Percentiles rank a stretch among this genome's conserved stretches.
Evolutionary conservation across 1,140 invertebrate species (phyloP).

Genomic region (Drosophila takahashii): DNA sequence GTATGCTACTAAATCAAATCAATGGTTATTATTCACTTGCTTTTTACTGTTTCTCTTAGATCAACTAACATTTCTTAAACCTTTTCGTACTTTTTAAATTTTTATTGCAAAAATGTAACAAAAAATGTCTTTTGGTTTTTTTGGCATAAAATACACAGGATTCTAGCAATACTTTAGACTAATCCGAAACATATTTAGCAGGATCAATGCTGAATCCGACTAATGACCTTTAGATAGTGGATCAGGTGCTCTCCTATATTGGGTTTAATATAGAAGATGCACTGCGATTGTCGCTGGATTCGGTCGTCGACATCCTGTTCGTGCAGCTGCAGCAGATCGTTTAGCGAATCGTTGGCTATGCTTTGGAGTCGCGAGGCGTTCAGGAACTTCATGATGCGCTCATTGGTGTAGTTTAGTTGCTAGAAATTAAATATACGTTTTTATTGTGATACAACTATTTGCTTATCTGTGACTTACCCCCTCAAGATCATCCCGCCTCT

Average conservation of each 20-base stretch:
- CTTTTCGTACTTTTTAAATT: conserved; percentile 1
- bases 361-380: conserved; percentile 55
- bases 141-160: conserved; percentile 49
- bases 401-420: conserved; percentile 73
- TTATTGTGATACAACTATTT: not conserved
- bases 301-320: conserved; percentile 43
- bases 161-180: conserved; percentile 43
- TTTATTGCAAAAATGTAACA: conserved; percentile 66
- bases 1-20: too few relatives aligned
- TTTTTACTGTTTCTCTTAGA: too few relatives aligned
- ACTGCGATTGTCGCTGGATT: conserved; percentile 58
- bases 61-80: not conserved
- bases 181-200: conserved; percentile 14
- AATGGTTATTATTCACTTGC: too few relatives aligned
- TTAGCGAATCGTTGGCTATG: conserved; percentile 55
- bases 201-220: conserved; percentile 47
- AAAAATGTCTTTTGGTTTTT: conserved; percentile 43
- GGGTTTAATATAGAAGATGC: conserved; percentile 74
- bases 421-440: conserved; percentile 6
- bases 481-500: conserved; percentile 50
- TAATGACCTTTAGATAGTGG: conserved; percentile 70
- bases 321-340: conserved; percentile 59
- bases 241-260: conserved; percentile 73
- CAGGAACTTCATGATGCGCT: conserved; percentile 76
- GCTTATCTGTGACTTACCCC: conserved; percentile 50